These are phyloP conservation scores for Hypolimnas misippus DNA, from an alignment of 2,888 invertebrate species.

Conservation along the genomic window DNA sequence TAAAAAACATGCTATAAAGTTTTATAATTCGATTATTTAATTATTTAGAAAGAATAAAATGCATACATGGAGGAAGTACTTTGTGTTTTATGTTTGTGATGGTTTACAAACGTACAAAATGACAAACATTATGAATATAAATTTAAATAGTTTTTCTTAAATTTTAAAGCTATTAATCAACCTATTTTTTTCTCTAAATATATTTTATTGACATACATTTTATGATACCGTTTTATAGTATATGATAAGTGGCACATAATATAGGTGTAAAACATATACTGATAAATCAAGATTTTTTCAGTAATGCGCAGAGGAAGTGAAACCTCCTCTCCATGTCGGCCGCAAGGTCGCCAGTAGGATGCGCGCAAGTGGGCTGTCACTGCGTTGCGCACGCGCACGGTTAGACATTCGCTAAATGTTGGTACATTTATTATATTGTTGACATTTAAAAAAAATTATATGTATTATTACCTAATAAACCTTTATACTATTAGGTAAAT, in stretches of 20 bases:
- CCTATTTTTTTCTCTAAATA: not conserved
- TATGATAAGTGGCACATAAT: conserved; percentile 1
- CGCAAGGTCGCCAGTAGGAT: conserved; percentile 81
- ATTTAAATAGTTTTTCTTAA: too few relatives aligned
- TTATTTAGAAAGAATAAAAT: not conserved
- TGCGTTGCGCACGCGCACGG: conserved; percentile 43
- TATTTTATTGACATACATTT: not conserved
- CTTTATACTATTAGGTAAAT: too few relatives aligned
- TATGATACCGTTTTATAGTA: not conserved
- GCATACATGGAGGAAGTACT: too few relatives aligned
- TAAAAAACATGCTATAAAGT: too few relatives aligned
- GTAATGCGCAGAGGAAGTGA: conserved; percentile 68
- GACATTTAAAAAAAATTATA: not conserved
- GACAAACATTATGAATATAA: not conserved
- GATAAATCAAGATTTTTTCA: conserved; percentile 31
- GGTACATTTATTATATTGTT: conserved; percentile 28
- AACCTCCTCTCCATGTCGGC: conserved; percentile 73
- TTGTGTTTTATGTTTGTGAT: not conserved
- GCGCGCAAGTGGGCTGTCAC: conserved; percentile 74
- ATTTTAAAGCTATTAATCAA: not conserved
- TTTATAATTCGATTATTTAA: not conserved
- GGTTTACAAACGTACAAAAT: not conserved
- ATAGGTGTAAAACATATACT: not conserved
- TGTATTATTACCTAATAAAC: too few relatives aligned
- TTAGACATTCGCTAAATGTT: conserved; percentile 38